Evolutionary conservation across 2,888 invertebrate species (phyloP).

Genomic region (Perizoma affinitatum): DNA sequence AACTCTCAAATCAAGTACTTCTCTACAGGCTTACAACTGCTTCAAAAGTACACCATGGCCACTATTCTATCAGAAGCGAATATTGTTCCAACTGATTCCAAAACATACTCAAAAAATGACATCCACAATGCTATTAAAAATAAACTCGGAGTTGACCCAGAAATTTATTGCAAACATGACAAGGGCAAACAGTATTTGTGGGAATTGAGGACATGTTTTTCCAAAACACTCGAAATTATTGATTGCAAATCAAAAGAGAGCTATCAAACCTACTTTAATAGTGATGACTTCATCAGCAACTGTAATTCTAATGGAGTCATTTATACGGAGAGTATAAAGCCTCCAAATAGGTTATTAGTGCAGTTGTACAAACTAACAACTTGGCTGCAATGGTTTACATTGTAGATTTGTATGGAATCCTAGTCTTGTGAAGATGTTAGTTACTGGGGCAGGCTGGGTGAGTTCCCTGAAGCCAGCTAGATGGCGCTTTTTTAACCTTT

Average conservation of each 20-base stretch:
- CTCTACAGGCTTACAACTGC: constrained; percentile 84
- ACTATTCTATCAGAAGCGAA: constrained; percentile 80
- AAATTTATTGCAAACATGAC: constrained; percentile 86
- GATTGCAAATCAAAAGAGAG: constrained; percentile 78
- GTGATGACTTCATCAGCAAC: constrained; percentile 30
- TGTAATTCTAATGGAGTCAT: constrained; percentile 34
- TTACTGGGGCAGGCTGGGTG: too few relatives aligned
- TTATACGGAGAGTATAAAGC: constrained; percentile 42
- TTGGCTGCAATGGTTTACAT: constrained; percentile 86
- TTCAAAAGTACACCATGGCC: constrained; percentile 84
- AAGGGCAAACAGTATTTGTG: constrained; percentile 84
- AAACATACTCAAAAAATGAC: constrained; percentile 36
- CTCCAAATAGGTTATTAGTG: constrained; percentile 70
- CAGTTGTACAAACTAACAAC: constrained; percentile 83
- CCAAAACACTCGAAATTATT: constrained; percentile 85
- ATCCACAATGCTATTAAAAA: constrained; percentile 68
- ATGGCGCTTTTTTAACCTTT: too few relatives aligned
- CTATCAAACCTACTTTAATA: not conserved
- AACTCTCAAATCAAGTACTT: constrained; percentile 88
- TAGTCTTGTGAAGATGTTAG: too few relatives aligned
- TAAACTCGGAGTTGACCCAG: constrained; percentile 82
- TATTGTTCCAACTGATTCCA: constrained; percentile 71
- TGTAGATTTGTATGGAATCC: constrained; percentile 56
- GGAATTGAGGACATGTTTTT: constrained; percentile 89
- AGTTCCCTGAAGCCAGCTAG: too few relatives aligned